These are phyloP conservation scores for Aix galericulata DNA, from an alignment of 2,113 vertebrate genomes.

Conservation along the genomic window DNA sequence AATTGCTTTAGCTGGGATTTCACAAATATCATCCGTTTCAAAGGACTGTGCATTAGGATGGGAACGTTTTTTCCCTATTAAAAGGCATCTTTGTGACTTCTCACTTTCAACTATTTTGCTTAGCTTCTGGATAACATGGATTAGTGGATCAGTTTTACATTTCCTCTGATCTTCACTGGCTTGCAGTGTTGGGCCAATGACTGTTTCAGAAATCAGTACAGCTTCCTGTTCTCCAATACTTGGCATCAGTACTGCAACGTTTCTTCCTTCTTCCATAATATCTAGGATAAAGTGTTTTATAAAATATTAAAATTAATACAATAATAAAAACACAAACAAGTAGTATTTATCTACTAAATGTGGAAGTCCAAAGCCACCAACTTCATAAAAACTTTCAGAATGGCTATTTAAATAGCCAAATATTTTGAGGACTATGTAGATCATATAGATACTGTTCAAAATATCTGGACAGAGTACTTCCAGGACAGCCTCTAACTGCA, in stretches of 20 bases:
- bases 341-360: not conserved
- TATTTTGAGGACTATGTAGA: not conserved
- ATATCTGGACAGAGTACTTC: not conserved
- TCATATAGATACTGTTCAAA: not conserved
- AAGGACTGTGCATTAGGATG: conserved; percentile 50
- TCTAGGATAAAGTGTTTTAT: conserved; percentile 67
- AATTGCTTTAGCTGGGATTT: conserved; percentile 75
- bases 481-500: not conserved
- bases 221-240: conserved; percentile 79
- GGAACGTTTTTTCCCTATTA: conserved; percentile 86
- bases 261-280: conserved; percentile 89
- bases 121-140: conserved; percentile 95
- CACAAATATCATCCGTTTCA: conserved; percentile 63
- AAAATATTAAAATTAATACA: not conserved
- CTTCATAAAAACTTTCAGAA: not conserved
- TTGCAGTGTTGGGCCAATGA: conserved; percentile 68
- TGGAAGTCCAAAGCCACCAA: not conserved
- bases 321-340: not conserved
- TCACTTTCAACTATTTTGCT: conserved; percentile 94
- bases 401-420: not conserved
- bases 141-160: conserved; percentile 87
- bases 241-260: conserved; percentile 81
- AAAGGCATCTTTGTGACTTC: conserved; percentile 83
- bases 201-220: conserved; percentile 77
- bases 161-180: conserved; percentile 61